Evolutionary conservation across 2,113 vertebrate genomes (phyloP), one percentile per base, ranked within the genome.

Genomic region (Pluvianellus socialis): DNA sequence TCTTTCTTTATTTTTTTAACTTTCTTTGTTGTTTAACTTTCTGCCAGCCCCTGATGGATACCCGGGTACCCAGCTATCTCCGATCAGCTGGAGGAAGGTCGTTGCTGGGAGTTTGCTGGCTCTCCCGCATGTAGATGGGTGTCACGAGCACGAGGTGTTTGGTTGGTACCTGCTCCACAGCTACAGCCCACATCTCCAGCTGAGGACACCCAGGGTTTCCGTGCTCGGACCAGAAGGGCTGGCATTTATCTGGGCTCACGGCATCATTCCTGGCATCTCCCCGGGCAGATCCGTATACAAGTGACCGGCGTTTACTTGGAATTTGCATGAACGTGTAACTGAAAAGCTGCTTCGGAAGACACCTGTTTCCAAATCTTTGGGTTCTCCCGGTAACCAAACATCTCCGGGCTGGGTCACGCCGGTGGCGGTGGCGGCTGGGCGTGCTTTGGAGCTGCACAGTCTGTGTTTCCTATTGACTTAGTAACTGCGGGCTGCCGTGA

Each of bases 131-230:
- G 13, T 10, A 38, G 65, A 32, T 38, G 58, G 40, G 47, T 5
- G 11, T 28, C n/a, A 6, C 0, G 10, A 40, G 53, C 7, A 5
- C 0, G 0, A 58, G 18, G 52, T 11, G 26, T 52, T 87, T 49
- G 27, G 12, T 30, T 16, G 12, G 59, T 45, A 66, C 38, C 67
- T 58, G 33, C 63, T 52, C 53, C 75, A 18, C 44, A n/a, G 22
- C 58, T n/a, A 20, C n/a, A 85, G 50, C 21, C 17, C 24, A 35
- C 5, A 1, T 74, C 55, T 74, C 44, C 86, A 81, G 58, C 58
- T 49, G 49, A 81, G 73, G 27, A 61, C 74, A 38, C 14, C 0
- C 0, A 10, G 47, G 47, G 2, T 52, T 66, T 90, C 84, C 53
- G 20, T 50, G n/a, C 77, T 55, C 12, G 3, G 30, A 50, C 20